Conservation (phyloP, 2,113 vertebrate genomes). For the Anser cygnoides region DNA sequence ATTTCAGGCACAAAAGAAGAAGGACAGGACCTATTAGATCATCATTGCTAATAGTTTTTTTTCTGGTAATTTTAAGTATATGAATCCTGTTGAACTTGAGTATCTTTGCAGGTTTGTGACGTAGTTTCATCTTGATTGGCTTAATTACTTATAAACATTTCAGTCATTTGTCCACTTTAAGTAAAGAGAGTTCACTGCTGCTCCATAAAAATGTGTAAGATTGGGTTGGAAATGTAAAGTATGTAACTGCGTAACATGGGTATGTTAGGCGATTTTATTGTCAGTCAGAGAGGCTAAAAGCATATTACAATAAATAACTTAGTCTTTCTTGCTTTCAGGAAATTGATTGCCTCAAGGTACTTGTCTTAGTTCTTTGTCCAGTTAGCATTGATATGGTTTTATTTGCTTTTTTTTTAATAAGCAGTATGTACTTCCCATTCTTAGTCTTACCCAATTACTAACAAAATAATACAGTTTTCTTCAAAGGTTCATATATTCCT, state of each 20-base stretch:
- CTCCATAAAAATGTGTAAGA: neutral
- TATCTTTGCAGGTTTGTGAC: neutral
- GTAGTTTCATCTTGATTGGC: neutral
- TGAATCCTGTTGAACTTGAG: neutral
- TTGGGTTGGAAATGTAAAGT: neutral
- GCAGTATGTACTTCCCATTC: neutral
- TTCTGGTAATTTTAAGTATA: neutral
- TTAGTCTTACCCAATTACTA: conserved; percentile 5
- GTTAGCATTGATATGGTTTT: neutral
- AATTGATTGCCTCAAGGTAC: neutral
- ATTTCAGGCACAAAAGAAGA: neutral
- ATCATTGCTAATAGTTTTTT: neutral
- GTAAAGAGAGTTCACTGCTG: neutral
- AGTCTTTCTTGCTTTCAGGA: neutral
- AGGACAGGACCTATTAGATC: neutral
- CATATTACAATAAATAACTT: neutral
- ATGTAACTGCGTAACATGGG: neutral
- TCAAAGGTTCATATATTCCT: neutral
- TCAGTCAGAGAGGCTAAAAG: neutral
- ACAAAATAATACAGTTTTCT: neutral
- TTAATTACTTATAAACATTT: neutral
- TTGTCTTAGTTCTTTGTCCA: neutral
- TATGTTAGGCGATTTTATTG: neutral
- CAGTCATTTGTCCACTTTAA: neutral
- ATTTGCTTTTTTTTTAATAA: conserved; percentile 37